phyloP scores from a whole-genome alignment of 2,113 vertebrate species.

The Struthio camelus region DNA sequence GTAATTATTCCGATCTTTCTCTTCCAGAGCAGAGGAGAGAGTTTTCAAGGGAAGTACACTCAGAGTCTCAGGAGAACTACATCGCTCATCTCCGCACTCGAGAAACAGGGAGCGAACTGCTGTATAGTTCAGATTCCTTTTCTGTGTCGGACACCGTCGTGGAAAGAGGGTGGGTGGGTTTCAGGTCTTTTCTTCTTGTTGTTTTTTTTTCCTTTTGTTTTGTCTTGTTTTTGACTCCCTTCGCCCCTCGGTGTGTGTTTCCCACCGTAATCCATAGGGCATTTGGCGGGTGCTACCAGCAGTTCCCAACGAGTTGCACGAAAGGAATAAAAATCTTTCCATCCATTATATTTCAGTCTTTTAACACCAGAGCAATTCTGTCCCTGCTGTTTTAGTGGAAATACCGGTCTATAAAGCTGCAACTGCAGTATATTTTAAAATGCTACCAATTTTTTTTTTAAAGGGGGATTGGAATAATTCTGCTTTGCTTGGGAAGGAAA shows the following conservation, averaged over 20 bases:
- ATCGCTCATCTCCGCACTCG: background rate
- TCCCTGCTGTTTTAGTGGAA: constrained; percentile 71
- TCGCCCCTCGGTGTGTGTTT: background rate
- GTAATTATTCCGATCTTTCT: background rate
- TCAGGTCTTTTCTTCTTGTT: background rate
- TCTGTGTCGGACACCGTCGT: background rate
- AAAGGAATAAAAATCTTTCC: constrained; percentile 64
- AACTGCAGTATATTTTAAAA: constrained; percentile 63
- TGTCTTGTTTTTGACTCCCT: background rate
- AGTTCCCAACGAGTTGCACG: constrained; percentile 28
- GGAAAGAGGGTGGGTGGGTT: background rate
- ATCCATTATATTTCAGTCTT: constrained; percentile 61
- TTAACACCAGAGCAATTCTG: constrained; percentile 64
- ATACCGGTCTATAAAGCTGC: constrained; percentile 53
- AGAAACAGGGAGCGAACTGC: background rate
- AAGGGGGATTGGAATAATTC: constrained; percentile 56
- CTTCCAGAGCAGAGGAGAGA: background rate
- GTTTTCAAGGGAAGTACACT: background rate
- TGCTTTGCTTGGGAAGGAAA: constrained; percentile 72
- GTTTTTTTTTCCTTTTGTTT: background rate
- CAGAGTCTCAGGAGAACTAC: background rate
- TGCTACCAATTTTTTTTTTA: constrained; percentile 18
- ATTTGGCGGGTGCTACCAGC: constrained; percentile 34
- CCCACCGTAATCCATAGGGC: background rate
- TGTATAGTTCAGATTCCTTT: background rate